Conservation (phyloP, 2,888 invertebrate species). For the Hedya salicella region DNA sequence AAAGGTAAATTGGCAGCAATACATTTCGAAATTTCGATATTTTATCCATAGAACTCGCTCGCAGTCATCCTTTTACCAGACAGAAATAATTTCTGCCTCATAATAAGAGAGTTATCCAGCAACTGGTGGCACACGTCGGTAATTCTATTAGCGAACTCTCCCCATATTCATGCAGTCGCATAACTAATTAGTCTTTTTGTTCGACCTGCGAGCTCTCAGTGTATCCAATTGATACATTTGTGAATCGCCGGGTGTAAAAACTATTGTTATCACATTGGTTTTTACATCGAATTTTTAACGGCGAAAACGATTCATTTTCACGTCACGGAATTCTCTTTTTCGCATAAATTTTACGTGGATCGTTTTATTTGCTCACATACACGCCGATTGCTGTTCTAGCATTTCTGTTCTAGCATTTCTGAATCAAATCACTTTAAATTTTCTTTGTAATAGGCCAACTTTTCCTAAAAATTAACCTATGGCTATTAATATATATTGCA, state of each 20-base stretch:
- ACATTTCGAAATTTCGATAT: slow-evolving; percentile 6
- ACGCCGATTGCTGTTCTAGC: too few relatives aligned
- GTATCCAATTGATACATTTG: background rate
- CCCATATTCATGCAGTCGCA: slow-evolving; percentile 16
- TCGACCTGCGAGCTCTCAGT: background rate
- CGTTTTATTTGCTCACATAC: too few relatives aligned
- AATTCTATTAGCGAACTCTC: slow-evolving; percentile 26
- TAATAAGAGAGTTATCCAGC: slow-evolving; percentile 21
- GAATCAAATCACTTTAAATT: too few relatives aligned
- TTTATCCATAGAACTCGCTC: background rate
- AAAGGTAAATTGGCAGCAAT: background rate
- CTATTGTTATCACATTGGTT: too few relatives aligned
- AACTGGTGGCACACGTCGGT: slow-evolving; percentile 30
- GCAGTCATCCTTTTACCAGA: slow-evolving; percentile 1
- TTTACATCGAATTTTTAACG: too few relatives aligned
- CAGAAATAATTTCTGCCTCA: slow-evolving; percentile 16
- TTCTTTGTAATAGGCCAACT: too few relatives aligned
- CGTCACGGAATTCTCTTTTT: too few relatives aligned
- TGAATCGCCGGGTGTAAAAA: background rate
- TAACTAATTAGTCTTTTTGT: slow-evolving; percentile 19
- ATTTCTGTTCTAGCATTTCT: too few relatives aligned
- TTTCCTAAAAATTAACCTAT: too few relatives aligned
- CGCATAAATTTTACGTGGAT: too few relatives aligned
- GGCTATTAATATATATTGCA: too few relatives aligned
- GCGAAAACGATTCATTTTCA: too few relatives aligned